Evolutionary conservation across 2,888 invertebrate species (phyloP), one percentile per base, ranked within the genome.

Genomic region (Himalopsyche tibetana): DNA sequence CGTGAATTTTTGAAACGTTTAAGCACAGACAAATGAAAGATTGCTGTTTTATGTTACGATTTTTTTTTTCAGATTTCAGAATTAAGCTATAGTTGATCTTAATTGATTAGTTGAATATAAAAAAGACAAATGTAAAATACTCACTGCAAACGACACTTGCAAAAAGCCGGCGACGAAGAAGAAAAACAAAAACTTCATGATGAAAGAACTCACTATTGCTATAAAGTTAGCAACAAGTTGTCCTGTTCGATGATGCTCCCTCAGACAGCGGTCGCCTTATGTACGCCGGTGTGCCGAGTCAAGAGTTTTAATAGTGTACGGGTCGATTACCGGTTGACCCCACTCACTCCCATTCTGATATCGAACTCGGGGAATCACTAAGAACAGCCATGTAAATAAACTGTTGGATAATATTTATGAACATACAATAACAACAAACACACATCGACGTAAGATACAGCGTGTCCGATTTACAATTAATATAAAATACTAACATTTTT

Each of bases 321-420:
- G 74, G 74, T 74, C 74, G 74, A 36, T 38, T 74, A 74, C 74
- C 74, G 74, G 74, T 74, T 74, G 74, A 74, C 74, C 74, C 74
- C 74, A 74, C 74, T 36, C 74, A 15, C 5, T 36, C 36, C 38
- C 36, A 9, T 74, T 74, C 36, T 74, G 74, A 74, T 74, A 74
- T 51, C 51, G 15, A 15, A 4, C 74, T n/a, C 74, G 74, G 74
- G 74, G 74, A 74, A 36, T 74, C 74, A 74, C 74, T 74, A 36
- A 74, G 36, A 28, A 74, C 74, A 36, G 28, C 63, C 63, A 28
- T 36, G 74, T 51, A 51, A 51, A 51, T 51, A 51, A 51, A 51
- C 51, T 51, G 51, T 51, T 51, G 51, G 36, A 15, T 36, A 74
- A 36, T 74, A 74, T 38, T 36, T 74, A 74, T 38, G 15, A 38